Evolutionary conservation across 2,113 vertebrate species (phyloP).

Genomic region (Otocyon megalotis): DNA sequence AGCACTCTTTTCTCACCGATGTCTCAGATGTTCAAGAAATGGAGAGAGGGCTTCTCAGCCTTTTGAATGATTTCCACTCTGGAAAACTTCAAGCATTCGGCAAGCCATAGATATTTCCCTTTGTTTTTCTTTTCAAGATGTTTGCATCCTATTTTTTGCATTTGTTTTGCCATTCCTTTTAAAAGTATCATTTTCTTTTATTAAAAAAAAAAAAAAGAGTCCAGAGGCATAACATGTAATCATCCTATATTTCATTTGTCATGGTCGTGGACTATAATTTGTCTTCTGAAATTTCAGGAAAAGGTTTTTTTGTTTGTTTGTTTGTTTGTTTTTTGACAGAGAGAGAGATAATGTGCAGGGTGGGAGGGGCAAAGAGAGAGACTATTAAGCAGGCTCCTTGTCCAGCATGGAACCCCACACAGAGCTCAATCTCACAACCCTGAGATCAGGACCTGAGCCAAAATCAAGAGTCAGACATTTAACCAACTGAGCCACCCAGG

Average conservation of each 20-base stretch:
- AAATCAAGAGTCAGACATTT: background rate
- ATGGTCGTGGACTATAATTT: background rate
- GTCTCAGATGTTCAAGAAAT: conserved; percentile 99
- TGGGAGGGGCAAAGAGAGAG: background rate
- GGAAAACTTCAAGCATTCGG: conserved; percentile 99
- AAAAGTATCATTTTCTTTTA: conserved; percentile 4
- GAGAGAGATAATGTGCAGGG: background rate
- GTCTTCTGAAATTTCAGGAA: background rate
- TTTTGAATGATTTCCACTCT: conserved; percentile 99
- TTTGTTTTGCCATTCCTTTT: background rate
- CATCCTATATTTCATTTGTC: background rate
- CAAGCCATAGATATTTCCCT: conserved; percentile 74
- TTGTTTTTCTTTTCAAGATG: background rate
- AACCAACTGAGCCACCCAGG: background rate
- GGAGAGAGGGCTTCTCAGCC: conserved; percentile 97
- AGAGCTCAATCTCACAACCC: background rate
- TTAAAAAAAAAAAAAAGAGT: background rate
- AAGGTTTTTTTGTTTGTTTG: background rate
- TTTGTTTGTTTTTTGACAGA: background rate
- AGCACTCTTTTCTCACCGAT: conserved; percentile 98
- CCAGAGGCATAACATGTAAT: background rate
- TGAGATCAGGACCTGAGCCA: background rate
- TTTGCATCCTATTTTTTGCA: background rate
- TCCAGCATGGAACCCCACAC: background rate
- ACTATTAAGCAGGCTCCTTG: background rate